Percentiles rank a stretch among this genome's conserved stretches.
These are phyloP conservation scores for Myotis davidii DNA, from an alignment of 2,113 vertebrate species.

Conservation along the genomic window DNA sequence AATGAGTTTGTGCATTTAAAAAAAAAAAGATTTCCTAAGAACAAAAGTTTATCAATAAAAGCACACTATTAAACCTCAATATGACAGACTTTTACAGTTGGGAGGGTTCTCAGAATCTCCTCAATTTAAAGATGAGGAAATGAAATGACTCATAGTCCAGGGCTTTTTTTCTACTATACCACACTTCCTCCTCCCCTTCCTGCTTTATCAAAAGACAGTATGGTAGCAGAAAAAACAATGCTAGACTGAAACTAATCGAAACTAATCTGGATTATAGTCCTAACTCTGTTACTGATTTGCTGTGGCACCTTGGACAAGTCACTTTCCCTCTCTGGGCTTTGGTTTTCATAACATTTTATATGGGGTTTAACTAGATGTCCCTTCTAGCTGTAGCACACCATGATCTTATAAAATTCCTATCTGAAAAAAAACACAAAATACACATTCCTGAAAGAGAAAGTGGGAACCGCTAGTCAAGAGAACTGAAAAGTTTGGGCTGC, in stretches of 20 bases:
- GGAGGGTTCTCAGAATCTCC: constrained; percentile 49
- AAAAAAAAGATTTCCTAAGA: constrained; percentile 50
- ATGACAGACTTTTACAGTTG: constrained; percentile 32
- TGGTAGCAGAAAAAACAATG: background rate
- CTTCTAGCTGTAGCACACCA: constrained; percentile 26
- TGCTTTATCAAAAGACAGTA: constrained; percentile 61
- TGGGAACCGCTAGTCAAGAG: constrained; percentile 15
- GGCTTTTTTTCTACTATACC: constrained; percentile 50
- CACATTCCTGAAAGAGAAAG: constrained; percentile 28
- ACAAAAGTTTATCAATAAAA: constrained; percentile 58
- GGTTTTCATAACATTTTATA: constrained; percentile 39
- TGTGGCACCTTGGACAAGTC: constrained; percentile 36
- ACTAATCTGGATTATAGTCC: constrained; percentile 31
- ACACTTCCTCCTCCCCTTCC: constrained; percentile 63
- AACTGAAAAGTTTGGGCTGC: constrained; percentile 37
- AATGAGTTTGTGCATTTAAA: background rate
- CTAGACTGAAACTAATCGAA: constrained; percentile 47
- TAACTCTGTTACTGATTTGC: constrained; percentile 52
- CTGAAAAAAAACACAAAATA: constrained; percentile 48
- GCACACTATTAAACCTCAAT: constrained; percentile 40
- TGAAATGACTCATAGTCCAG: constrained; percentile 67
- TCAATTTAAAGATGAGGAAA: constrained; percentile 71
- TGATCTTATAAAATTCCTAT: constrained; percentile 47
- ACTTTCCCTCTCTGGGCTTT: background rate
- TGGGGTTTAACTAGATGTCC: background rate